phyloP scores from a whole-genome alignment of 2,888 invertebrate species.

The Andrena praecox region DNA sequence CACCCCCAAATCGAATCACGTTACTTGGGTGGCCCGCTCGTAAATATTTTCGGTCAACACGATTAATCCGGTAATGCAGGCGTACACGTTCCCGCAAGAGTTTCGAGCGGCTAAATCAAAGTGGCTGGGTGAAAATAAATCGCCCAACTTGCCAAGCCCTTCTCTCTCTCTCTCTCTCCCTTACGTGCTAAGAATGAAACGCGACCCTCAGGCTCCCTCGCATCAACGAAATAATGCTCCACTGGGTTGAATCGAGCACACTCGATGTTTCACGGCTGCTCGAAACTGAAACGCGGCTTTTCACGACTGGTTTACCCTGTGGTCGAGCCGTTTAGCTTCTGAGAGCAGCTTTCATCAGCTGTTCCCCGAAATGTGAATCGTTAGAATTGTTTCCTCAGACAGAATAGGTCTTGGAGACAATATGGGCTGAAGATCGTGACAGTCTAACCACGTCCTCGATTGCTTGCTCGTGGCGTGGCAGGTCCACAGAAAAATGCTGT shows the following conservation, averaged over 20 bases:
- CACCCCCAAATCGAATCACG: conserved; percentile 33
- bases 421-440: not conserved
- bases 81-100: not conserved
- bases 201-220: not conserved
- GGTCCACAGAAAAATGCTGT: conserved; percentile 18
- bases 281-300: conserved; percentile 5
- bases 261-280: not conserved
- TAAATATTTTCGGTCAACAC: conserved; percentile 37
- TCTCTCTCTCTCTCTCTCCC: not conserved
- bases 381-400: too few relatives aligned
- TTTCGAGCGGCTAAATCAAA: conserved; percentile 17
- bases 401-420: not conserved
- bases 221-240: conserved; percentile 27
- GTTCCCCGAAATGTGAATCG: too few relatives aligned
- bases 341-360: too few relatives aligned
- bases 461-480: not conserved
- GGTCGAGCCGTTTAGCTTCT: too few relatives aligned
- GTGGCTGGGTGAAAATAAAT: conserved; percentile 31
- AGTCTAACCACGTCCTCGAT: not conserved
- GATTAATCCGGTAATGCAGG: conserved; percentile 25
- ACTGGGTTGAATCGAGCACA: conserved; percentile 33
- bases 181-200: conserved; percentile 6
- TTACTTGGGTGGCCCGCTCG: conserved; percentile 5
- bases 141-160: conserved; percentile 11
- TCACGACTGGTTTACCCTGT: not conserved